Conservation (phyloP, 2,113 vertebrate species). For the Bostrychus sinensis region DNA sequence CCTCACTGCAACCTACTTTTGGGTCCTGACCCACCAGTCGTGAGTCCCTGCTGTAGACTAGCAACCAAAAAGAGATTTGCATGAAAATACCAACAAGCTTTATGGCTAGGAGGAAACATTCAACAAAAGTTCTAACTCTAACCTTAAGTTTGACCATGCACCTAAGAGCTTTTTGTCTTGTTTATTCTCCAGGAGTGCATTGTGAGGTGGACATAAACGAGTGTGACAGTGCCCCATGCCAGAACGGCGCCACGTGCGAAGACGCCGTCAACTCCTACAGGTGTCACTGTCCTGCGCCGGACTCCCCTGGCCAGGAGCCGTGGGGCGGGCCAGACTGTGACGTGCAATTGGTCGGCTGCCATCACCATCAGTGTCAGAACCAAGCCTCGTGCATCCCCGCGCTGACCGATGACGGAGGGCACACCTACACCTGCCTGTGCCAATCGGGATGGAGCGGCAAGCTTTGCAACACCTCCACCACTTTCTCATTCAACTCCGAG, state of each 20-base stretch:
- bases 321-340: conserved; percentile 93
- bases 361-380: conserved; percentile 82
- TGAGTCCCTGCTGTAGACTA: no score
- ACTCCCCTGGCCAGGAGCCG: conserved; percentile 59
- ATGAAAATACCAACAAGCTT: no score
- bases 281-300: conserved; percentile 81
- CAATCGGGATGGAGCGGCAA: conserved; percentile 83
- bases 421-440: conserved; percentile 85
- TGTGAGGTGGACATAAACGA: conserved; percentile 90
- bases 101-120: no score
- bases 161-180: background rate
- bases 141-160: background rate
- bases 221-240: conserved; percentile 87
- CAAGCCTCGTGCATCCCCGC: conserved; percentile 83
- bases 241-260: conserved; percentile 87
- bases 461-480: conserved; percentile 86
- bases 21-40: no score
- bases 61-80: no score
- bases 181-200: conserved; percentile 76
- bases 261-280: conserved; percentile 84
- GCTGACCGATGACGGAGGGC: conserved; percentile 75
- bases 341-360: conserved; percentile 84
- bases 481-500: conserved; percentile 85
- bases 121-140: no score
- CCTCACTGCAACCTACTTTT: no score